These are phyloP conservation scores for Agrotis ipsilon DNA, from an alignment of 2,888 invertebrate species.

Conservation along the genomic window DNA sequence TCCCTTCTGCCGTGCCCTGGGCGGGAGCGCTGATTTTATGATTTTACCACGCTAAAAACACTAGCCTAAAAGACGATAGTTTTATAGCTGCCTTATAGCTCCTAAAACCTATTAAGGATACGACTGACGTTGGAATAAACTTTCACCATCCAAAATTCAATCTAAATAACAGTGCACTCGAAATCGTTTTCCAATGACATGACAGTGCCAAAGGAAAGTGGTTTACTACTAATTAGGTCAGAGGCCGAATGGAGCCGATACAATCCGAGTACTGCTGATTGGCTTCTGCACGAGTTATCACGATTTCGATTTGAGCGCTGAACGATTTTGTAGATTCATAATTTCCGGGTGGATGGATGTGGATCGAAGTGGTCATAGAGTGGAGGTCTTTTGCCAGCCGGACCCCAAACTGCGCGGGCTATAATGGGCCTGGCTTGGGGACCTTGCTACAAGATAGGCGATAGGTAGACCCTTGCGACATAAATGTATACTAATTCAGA, in stretches of 20 bases:
- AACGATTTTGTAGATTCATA: neutral
- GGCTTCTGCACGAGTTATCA: neutral
- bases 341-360: too few relatives aligned
- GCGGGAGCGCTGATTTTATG: too few relatives aligned
- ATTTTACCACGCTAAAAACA: too few relatives aligned
- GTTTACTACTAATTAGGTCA: constrained; percentile 17
- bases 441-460: too few relatives aligned
- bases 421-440: too few relatives aligned
- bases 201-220: constrained; percentile 20
- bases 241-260: constrained; percentile 13
- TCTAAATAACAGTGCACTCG: constrained; percentile 1
- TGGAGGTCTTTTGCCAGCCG: too few relatives aligned
- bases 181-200: constrained; percentile 5
- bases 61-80: neutral
- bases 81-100: constrained; percentile 9
- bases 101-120: neutral
- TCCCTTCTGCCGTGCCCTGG: too few relatives aligned
- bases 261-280: constrained; percentile 10
- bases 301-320: neutral
- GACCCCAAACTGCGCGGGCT: too few relatives aligned
- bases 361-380: too few relatives aligned
- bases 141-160: constrained; percentile 14
- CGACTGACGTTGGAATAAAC: neutral
- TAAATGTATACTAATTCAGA: too few relatives aligned
- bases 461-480: too few relatives aligned